Conservation (phyloP, 2,888 invertebrate genomes). For the Apoderus coryli region DNA sequence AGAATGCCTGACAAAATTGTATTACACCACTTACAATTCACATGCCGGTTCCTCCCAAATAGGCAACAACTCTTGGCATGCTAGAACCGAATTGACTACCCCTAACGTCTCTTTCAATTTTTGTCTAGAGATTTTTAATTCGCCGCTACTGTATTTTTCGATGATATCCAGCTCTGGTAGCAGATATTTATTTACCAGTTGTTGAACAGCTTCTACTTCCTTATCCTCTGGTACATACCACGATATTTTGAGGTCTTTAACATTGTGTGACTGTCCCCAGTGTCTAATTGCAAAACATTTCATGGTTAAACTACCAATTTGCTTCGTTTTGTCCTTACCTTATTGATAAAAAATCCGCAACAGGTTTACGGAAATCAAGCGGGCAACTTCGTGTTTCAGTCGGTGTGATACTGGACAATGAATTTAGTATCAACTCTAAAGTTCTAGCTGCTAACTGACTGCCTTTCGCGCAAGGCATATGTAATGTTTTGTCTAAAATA, state of each 20-base stretch:
- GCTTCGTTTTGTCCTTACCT: slow-evolving; percentile 28
- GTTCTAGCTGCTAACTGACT: slow-evolving; percentile 46
- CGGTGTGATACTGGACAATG: slow-evolving; percentile 47
- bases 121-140: slow-evolving; percentile 43
- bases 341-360: slow-evolving; percentile 56
- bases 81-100: slow-evolving; percentile 49
- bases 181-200: slow-evolving; percentile 49
- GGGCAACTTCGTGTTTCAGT: slow-evolving; percentile 47
- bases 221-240: slow-evolving; percentile 66
- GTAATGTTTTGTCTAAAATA: slow-evolving; percentile 55
- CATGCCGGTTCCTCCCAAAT: slow-evolving; percentile 49
- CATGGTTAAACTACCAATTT: not conserved
- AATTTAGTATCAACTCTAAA: slow-evolving; percentile 41
- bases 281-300: slow-evolving; percentile 35
- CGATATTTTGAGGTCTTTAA: slow-evolving; percentile 47
- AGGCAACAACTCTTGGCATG: slow-evolving; percentile 53
- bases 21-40: slow-evolving; percentile 36
- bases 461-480: slow-evolving; percentile 53
- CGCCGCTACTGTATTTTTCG: slow-evolving; percentile 38
- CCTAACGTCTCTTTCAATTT: slow-evolving; percentile 51
- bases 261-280: slow-evolving; percentile 63
- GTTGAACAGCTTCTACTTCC: slow-evolving; percentile 52
- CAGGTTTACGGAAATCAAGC: slow-evolving; percentile 44
- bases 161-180: slow-evolving; percentile 47
- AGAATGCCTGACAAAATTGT: slow-evolving; percentile 8